Conservation (phyloP, 2,113 vertebrate species). For the Panthera tigris region DNA sequence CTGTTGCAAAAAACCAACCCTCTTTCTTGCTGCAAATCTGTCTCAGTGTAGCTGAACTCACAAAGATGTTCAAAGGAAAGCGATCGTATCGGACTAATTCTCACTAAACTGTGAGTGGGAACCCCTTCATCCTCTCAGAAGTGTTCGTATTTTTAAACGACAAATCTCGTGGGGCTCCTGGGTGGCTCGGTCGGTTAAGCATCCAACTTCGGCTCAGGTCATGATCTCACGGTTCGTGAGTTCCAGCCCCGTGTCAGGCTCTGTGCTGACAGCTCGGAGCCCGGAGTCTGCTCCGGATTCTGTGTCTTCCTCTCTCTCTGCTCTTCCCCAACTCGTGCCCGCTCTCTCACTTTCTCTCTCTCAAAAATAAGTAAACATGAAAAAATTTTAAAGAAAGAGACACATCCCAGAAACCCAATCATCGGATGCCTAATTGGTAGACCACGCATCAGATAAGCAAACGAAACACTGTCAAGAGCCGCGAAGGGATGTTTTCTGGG, state of each 20-base stretch:
- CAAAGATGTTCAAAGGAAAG: background rate
- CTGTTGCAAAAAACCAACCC: background rate
- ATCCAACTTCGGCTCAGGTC: too few relatives aligned
- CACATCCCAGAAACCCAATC: background rate
- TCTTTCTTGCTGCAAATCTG: background rate
- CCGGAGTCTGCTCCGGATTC: too few relatives aligned
- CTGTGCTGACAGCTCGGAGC: too few relatives aligned
- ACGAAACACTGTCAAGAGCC: conserved; percentile 38
- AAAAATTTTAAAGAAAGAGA: background rate
- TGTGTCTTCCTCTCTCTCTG: too few relatives aligned
- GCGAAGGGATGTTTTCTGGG: background rate
- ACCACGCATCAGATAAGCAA: background rate
- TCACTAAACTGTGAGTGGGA: conserved; percentile 41
- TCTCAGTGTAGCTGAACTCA: background rate
- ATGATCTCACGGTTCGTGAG: too few relatives aligned
- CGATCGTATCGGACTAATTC: conserved; percentile 10
- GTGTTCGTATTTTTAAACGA: background rate
- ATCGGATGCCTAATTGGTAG: background rate
- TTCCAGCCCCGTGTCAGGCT: too few relatives aligned
- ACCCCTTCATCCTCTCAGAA: background rate
- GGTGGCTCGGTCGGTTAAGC: too few relatives aligned
- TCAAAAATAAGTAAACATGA: too few relatives aligned
- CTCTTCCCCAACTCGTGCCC: too few relatives aligned
- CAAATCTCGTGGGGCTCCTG: background rate
- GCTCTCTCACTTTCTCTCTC: too few relatives aligned